Base-by-base conservation (phyloP, 2,888 invertebrate species). In the Schizotus pectinicornis region DNA sequence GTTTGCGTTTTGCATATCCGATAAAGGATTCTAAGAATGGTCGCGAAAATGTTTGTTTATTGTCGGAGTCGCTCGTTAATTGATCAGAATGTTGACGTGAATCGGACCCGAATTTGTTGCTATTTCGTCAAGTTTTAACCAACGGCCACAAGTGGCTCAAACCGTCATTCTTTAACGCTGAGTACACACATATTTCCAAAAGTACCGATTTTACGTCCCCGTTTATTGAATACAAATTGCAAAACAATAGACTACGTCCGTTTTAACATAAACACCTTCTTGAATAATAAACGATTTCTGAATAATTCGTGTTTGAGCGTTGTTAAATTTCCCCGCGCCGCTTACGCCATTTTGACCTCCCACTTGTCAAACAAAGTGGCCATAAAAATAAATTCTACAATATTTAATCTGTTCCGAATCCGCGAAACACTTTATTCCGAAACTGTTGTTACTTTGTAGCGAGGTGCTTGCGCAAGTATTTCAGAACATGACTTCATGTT, bases 1-100 rank as follows among this genome's bases (percentile, higher is more conserved):
- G 67, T 57, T 61, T 61, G 67, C 71, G 73, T 73, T 73, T 72
- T 71, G 70, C 73, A 73, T 73, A 73, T 73, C 73, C 73, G 71
- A 72, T 72, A 70, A 66, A 65, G 64, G 52, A 65, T 73, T 73
- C 73, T 68, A 62, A 69, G 71, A 73, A 73, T 67, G 60, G 69
- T 68, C 66, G 45, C 62, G 59, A 63, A 67, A 67, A 67, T 62
- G 61, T 56, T 62, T 64, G 63, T 64, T 54, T 53, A 37, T 56
- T 57, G 61, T 64, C 61, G 61, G 63, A 64, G 45, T 50, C 51
- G 34, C 45, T 56, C 35, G 33, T 39, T 33, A 12, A 30, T 45
- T 50, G 39, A 46, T 38, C 34, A 47, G 41, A 35, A 47, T 54
- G 46, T 53, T 52, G 22, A 22, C 22, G 22, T 22, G 22, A 22